phyloP scores from a whole-genome alignment of 2,888 invertebrate genomes.

The Rhodophaea formosa region DNA sequence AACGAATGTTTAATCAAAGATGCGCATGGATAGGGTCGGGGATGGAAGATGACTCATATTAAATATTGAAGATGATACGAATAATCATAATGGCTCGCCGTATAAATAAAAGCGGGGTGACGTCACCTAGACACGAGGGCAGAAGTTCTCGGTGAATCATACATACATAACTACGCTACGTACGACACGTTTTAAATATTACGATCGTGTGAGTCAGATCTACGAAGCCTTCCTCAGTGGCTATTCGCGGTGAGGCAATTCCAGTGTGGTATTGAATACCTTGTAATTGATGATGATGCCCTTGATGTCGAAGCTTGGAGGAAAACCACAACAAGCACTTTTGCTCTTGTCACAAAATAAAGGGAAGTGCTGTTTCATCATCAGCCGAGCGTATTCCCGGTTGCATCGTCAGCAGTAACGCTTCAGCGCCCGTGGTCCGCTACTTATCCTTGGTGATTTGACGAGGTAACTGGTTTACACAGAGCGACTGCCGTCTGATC shows the following conservation, averaged over 20 bases:
- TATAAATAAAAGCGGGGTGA: not conserved
- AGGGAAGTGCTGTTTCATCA: too few species aligned
- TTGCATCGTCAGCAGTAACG: too few species aligned
- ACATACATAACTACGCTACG: too few species aligned
- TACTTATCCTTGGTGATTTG: too few species aligned
- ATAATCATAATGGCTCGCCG: not conserved
- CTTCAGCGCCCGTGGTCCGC: too few species aligned
- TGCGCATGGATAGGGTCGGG: too few species aligned
- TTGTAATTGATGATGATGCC: not conserved
- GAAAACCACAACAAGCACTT: not conserved
- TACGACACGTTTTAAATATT: constrained; percentile 4
- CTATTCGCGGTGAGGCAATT: not conserved
- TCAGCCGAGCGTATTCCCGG: too few species aligned
- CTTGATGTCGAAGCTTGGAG: not conserved
- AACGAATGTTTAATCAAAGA: too few species aligned
- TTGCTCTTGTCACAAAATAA: not conserved
- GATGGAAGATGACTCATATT: not conserved
- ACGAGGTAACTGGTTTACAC: too few species aligned
- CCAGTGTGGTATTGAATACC: not conserved
- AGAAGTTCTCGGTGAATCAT: constrained; percentile 7
- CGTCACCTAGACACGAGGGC: not conserved
- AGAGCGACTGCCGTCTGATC: too few species aligned
- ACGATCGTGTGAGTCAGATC: constrained; percentile 3
- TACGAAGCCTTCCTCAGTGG: constrained; percentile 1
- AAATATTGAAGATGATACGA: not conserved